phyloP scores from a whole-genome alignment of 2,113 vertebrate species.

The Lampris incognitus region DNA sequence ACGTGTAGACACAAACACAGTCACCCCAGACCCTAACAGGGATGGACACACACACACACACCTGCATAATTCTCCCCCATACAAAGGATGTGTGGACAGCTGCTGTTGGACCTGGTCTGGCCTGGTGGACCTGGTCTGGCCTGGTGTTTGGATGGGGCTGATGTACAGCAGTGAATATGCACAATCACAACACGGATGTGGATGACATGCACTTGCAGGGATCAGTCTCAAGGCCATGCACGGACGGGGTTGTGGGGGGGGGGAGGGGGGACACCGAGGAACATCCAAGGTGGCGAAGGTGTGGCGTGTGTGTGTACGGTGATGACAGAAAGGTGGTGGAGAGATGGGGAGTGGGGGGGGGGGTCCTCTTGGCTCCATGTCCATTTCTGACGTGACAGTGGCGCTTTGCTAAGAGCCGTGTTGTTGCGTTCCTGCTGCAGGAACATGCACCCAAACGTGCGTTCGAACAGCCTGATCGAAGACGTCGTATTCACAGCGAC shows the following conservation, averaged over 20 bases:
- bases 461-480: constrained; percentile 60
- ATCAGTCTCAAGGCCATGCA: constrained; percentile 77
- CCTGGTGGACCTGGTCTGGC: constrained; percentile 85
- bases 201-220: constrained; percentile 75
- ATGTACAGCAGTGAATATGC: constrained; percentile 68
- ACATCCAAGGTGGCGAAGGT: not conserved
- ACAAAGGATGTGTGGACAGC: constrained; percentile 82
- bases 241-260: constrained; percentile 39
- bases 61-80: constrained; percentile 77
- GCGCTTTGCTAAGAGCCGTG: not conserved
- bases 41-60: constrained; percentile 30
- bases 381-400: constrained; percentile 79
- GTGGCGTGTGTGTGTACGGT: constrained; percentile 2
- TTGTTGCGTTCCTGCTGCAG: no score
- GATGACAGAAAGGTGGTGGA: constrained; percentile 29
- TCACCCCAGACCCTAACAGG: not conserved
- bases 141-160: constrained; percentile 69
- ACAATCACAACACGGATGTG: constrained; percentile 50
- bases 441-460: no score
- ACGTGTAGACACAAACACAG: not conserved
- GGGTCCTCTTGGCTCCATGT: constrained; percentile 63
- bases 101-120: constrained; percentile 87
- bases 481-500: not conserved
- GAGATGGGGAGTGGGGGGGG: not conserved
- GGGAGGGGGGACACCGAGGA: constrained; percentile 41